Percentiles rank a stretch among this genome's conserved stretches.
Evolutionary conservation across 2,888 invertebrate genomes (phyloP).

Genomic region (Gari tellinella): DNA sequence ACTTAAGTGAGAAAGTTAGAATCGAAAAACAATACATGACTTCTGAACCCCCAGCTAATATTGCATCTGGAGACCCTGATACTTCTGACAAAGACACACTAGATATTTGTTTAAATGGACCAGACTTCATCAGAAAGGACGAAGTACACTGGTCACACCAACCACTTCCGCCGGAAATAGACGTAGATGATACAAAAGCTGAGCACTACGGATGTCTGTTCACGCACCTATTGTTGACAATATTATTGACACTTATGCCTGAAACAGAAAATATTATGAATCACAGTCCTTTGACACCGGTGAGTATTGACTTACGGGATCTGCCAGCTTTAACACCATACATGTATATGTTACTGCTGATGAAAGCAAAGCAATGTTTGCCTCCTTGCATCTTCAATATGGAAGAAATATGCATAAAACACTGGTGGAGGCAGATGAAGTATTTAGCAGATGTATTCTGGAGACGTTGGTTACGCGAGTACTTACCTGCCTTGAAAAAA

Average conservation of each 20-base stretch:
- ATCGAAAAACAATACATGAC: no score
- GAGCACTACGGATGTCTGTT: slow-evolving; percentile 50
- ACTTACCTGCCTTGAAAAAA: no score
- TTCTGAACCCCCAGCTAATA: slow-evolving; percentile 17
- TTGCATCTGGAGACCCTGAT: slow-evolving; percentile 20
- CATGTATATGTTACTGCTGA: slow-evolving; percentile 20
- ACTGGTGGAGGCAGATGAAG: no score
- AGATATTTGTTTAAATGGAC: slow-evolving; percentile 28
- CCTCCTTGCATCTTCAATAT: slow-evolving; percentile 14
- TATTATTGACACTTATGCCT: slow-evolving; percentile 17
- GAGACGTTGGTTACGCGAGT: no score
- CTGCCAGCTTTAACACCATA: slow-evolving; percentile 27
- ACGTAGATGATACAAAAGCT: slow-evolving; percentile 13
- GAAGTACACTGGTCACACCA: slow-evolving; percentile 18
- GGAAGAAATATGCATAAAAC: slow-evolving; percentile 2
- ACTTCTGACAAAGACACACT: neutral
- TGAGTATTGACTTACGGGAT: slow-evolving; percentile 18
- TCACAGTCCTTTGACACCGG: no score
- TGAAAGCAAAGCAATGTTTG: slow-evolving; percentile 20
- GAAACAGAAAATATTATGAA: slow-evolving; percentile 23
- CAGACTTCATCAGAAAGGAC: slow-evolving; percentile 20
- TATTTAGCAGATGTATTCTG: no score
- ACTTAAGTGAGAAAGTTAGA: no score
- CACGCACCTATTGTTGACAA: slow-evolving; percentile 36
- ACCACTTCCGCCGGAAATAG: slow-evolving; percentile 4